Base-by-base conservation (phyloP, 2,797 vertebrate species). In the Pseudochaenichthys georgianus region DNA sequence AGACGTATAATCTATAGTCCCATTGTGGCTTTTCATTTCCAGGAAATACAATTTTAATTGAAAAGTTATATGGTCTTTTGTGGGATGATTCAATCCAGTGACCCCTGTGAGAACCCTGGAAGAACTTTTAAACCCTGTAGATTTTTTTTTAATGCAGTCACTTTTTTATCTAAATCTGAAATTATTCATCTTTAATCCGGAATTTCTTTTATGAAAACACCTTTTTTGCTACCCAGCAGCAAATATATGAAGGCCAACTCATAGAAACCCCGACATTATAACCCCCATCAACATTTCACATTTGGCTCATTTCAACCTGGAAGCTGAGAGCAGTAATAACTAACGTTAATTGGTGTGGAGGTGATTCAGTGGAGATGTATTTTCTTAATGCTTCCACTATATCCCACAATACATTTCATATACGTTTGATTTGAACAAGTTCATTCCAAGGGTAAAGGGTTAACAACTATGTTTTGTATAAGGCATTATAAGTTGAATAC, bases 1-100 rank as follows among this genome's bases (percentile, higher is more conserved):
- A 51, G 54, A 71, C 52, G 75, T 48, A 45, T 41, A 59, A 48
- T 48, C 57, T 21, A 13, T 65, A 61, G 73, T 76, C 68, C 68
- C 53, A 50, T 31, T 65, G 62, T 64, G 69, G 52, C 62, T 80
- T 88, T 84, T 81, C 71, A 73, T 75, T 84, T 80, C 57, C 38
- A 19, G n/a, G 76, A 81, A 86, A 85, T 59, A 77, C 41, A 75
- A 69, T 28, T 77, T 63, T 73, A 87, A 91, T 87, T 87, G 65
- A 83, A 88, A 87, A 79, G 23, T 80, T 68, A 57, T 53, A 65
- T 2, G 7, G 41, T 51, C 45, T 58, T 78, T 62, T 80, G 70
- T 64, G 58, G 7, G 51, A 34, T 64, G 69, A 83, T 82, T 83
- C 73, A 75, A 87, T 81, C 62, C 42, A 23, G 6, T 71, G 81